Conservation (phyloP, 2,113 vertebrate species). For the Ochotona princeps region DNA sequence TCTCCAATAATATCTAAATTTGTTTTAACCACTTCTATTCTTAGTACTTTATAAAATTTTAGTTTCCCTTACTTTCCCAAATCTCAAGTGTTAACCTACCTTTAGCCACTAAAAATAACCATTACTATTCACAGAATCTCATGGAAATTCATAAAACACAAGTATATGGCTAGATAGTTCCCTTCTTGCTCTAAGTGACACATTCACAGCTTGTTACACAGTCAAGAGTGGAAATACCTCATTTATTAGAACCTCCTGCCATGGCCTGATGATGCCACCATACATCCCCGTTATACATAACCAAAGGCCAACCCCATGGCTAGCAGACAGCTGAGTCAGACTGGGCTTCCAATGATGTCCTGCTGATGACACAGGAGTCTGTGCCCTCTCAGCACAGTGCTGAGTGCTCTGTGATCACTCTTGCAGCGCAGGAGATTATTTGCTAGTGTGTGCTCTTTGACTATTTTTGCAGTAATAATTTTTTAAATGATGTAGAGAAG, state of each 20-base stretch:
- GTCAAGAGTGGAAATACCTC: neutral
- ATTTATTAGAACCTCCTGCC: neutral
- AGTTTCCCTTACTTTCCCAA: neutral
- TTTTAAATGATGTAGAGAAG: constrained; percentile 25
- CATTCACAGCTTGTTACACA: neutral
- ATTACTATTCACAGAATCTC: neutral
- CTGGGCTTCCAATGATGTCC: neutral
- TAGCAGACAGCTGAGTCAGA: neutral
- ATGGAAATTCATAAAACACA: neutral
- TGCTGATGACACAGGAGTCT: neutral
- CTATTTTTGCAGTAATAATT: constrained; percentile 28
- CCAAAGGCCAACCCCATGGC: neutral
- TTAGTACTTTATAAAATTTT: neutral
- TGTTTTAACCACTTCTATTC: neutral
- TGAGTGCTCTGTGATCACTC: neutral
- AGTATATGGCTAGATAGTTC: neutral
- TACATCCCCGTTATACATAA: neutral
- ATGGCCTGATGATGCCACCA: neutral
- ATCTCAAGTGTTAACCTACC: neutral
- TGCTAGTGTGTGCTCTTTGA: constrained; percentile 36
- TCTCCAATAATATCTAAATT: neutral
- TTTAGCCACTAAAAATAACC: neutral
- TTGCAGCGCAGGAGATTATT: neutral
- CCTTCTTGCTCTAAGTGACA: neutral
- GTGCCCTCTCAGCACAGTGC: neutral